Evolutionary conservation across 1,140 invertebrate species (phyloP), one percentile per base, ranked within the genome.

Genomic region (Onthophagus taurus): DNA sequence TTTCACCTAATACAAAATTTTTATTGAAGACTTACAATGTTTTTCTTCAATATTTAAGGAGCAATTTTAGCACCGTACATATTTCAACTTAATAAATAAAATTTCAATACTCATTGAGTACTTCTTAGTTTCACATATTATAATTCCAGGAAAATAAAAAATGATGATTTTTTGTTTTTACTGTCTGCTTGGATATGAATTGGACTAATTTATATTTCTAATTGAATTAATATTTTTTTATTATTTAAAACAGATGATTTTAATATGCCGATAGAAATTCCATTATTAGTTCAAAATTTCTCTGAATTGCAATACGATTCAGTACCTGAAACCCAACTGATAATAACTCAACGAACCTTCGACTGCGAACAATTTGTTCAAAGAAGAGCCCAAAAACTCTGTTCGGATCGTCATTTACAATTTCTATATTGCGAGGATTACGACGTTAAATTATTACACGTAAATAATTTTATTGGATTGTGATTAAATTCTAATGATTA

Each of bases 311-410:
- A 63, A 21, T 54, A 63, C 21, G 63, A 65, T 24, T 45, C 60
- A n/a, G 57, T 64, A 37, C 58, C 61, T 6, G 61, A 63, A 52
- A 56, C 58, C 30, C 60, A 63, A 42, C 39, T 65, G 3, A 64
- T 63, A 20, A 55, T 65, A 5, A 64, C 55, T 18, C 63, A 65
- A 46, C 53, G 57, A 47, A 61, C 63, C 12, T 61, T 64, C 44
- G 63, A 63, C 49, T 61, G 56, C 38, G 63, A 65, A 47, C 63
- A 65, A 38, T 65, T 65, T 39, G 56, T 64, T 23, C 60, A 64
- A 44, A 54, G 54, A 35, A 38, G 55, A 42, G 60, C 61, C 16
- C 59, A 65, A 44, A 51, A 53, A 30, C 44, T 64, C 14, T 65
- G 63, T 45, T 39, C 46, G 13, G 60, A 65, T 36, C 46, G 55